Conservation (phyloP, 2,888 invertebrate species). For the Oegoconia quadripuncta region DNA sequence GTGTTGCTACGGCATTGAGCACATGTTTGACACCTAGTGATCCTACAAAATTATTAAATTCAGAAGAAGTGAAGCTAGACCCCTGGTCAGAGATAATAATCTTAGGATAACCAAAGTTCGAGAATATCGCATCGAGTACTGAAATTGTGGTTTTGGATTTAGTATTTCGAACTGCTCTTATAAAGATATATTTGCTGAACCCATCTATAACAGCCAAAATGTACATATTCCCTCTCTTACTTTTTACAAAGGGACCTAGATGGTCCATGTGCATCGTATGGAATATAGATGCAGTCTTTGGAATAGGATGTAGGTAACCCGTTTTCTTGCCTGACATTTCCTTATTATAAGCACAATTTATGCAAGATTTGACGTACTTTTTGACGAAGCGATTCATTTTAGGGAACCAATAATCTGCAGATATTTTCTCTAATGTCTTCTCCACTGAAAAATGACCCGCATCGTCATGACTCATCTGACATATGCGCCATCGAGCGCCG, state of each 20-base stretch:
- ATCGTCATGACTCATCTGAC: conserved; percentile 26
- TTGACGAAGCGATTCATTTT: too few species aligned
- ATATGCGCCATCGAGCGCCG: conserved; percentile 30
- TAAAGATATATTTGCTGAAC: conserved; percentile 41
- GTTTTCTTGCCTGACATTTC: conserved; percentile 19
- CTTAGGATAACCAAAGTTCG: too few species aligned
- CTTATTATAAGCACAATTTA: conserved; percentile 44
- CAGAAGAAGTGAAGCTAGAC: too few species aligned
- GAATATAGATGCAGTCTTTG: conserved; percentile 40
- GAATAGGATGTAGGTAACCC: conserved; percentile 44
- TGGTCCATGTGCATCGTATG: conserved; percentile 51
- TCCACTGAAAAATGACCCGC: too few species aligned
- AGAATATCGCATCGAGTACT: too few species aligned
- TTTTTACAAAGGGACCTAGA: conserved; percentile 44
- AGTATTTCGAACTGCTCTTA: conserved; percentile 23
- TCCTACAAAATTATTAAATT: too few species aligned
- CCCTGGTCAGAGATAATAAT: too few species aligned
- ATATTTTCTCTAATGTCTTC: conserved; percentile 33
- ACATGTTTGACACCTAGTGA: too few species aligned
- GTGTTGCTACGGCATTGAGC: too few species aligned
- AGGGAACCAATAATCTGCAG: conserved; percentile 47
- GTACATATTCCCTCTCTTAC: conserved; percentile 33
- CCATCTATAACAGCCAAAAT: conserved; percentile 39
- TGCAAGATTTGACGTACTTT: too few species aligned
- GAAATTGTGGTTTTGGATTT: conserved; percentile 5